Evolutionary conservation across 2,797 vertebrate genomes (phyloP).

Genomic region (Botia almorhae): DNA sequence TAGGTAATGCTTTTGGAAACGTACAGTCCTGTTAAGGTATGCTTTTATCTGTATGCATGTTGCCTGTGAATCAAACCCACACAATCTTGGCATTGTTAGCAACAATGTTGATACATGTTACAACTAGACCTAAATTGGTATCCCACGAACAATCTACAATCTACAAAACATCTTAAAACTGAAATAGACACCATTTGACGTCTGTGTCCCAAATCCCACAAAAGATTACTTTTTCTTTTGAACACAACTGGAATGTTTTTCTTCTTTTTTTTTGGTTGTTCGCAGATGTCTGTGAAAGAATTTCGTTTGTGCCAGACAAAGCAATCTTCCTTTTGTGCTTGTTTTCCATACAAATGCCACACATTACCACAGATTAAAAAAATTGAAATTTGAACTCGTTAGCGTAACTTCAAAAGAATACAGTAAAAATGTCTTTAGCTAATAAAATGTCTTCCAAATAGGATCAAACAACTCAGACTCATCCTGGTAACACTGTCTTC

Average conservation of each 20-base stretch:
- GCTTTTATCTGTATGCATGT: too few species aligned
- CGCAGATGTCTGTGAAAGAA: slow-evolving; percentile 27
- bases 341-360: slow-evolving; percentile 35
- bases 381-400: slow-evolving; percentile 15
- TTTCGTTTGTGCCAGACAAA: slow-evolving; percentile 32
- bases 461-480: neutral
- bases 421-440: slow-evolving; percentile 6
- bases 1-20: too few species aligned
- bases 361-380: slow-evolving; percentile 23
- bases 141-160: neutral
- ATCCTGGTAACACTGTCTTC: neutral
- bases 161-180: neutral
- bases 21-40: too few species aligned
- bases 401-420: slow-evolving; percentile 24
- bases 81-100: neutral
- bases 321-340: slow-evolving; percentile 32
- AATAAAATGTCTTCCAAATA: slow-evolving; percentile 12
- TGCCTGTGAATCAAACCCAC: neutral
- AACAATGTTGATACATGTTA: neutral
- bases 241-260: slow-evolving; percentile 48
- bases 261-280: slow-evolving; percentile 35
- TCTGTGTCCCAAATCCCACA: neutral
- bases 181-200: slow-evolving; percentile 25
- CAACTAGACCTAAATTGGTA: neutral
- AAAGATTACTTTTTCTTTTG: slow-evolving; percentile 35